Conservation (phyloP, 2,888 invertebrate species). For the Lepidocyrtoides sp. region DNA sequence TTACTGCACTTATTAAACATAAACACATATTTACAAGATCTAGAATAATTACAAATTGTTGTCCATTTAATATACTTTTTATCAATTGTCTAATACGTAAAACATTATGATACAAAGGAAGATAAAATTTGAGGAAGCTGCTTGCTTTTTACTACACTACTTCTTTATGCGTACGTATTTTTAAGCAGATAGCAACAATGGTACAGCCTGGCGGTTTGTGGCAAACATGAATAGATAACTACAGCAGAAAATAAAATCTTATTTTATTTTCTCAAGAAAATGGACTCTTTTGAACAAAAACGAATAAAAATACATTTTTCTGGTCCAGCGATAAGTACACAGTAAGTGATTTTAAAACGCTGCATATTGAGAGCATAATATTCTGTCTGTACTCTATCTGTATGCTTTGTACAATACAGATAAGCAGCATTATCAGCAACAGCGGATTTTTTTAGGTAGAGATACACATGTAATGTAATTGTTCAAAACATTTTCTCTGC, state of each 20-base stretch:
- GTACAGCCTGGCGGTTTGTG: slow-evolving; percentile 4
- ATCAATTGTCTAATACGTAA: slow-evolving; percentile 43
- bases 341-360: background rate
- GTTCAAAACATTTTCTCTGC: background rate
- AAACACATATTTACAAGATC: slow-evolving; percentile 30
- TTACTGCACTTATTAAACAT: background rate
- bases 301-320: slow-evolving; percentile 57
- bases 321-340: slow-evolving; percentile 62
- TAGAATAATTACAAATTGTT: slow-evolving; percentile 68
- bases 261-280: background rate
- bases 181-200: background rate
- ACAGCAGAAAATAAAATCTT: slow-evolving; percentile 14
- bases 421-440: background rate
- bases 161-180: background rate
- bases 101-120: slow-evolving; percentile 42
- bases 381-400: background rate
- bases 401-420: background rate
- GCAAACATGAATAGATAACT: background rate
- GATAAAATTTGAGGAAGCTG: slow-evolving; percentile 46
- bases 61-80: slow-evolving; percentile 48
- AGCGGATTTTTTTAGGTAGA: background rate
- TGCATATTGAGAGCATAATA: background rate
- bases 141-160: slow-evolving; percentile 8
- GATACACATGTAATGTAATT: background rate
- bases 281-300: background rate